These are phyloP conservation scores for Eunapius fragilis DNA, from an alignment of 37 sponge, comb jelly and placozoan genomes.

Conservation along the genomic window DNA sequence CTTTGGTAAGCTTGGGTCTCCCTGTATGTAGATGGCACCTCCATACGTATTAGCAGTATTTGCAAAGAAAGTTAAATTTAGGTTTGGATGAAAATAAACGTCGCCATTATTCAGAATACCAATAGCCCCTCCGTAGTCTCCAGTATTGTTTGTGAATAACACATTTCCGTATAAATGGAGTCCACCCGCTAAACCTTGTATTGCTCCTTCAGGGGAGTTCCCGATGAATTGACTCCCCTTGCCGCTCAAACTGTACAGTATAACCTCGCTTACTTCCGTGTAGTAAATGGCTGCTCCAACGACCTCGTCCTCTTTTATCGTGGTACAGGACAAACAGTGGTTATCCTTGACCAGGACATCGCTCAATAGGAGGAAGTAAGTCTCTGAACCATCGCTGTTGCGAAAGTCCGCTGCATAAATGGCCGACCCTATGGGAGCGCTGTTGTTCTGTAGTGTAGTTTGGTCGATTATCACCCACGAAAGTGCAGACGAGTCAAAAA, in stretches of 20 bases:
- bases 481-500: background rate
- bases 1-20: too few species aligned
- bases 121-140: slow-evolving; percentile 27
- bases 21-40: slow-evolving; percentile 26
- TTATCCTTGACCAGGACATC: background rate
- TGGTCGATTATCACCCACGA: background rate
- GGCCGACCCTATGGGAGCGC: background rate
- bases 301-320: background rate
- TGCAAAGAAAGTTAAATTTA: background rate
- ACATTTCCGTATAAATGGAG: slow-evolving; percentile 17
- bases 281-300: slow-evolving; percentile 15
- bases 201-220: slow-evolving; percentile 12
- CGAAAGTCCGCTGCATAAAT: background rate
- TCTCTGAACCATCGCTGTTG: background rate
- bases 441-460: background rate
- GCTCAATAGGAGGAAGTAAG: background rate
- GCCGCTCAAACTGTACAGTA: too few species aligned
- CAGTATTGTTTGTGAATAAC: slow-evolving; percentile 9
- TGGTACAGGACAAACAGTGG: background rate
- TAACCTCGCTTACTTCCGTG: background rate
- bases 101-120: slow-evolving; percentile 9
- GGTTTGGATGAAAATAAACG: slow-evolving; percentile 22
- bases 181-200: slow-evolving; percentile 1
- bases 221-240: background rate
- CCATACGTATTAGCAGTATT: background rate